Percentiles rank a stretch among this genome's conserved stretches.
Conservation (phyloP, 92 coral and sea anemone species). For the Siderastrea siderea region DNA sequence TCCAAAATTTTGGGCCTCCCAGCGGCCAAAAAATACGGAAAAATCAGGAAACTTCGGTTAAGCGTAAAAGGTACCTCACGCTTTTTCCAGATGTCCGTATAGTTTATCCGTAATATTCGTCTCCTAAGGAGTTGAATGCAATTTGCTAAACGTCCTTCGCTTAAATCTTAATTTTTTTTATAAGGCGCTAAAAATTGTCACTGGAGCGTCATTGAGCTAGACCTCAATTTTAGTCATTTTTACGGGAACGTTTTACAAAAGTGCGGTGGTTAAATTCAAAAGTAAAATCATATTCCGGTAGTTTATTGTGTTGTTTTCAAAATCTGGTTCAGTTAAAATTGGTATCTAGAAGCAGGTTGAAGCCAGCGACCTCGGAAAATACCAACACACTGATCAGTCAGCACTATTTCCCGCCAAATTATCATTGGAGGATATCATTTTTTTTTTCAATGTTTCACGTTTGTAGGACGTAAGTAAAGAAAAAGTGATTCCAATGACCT, state of each 20-base stretch:
- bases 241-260: not conserved
- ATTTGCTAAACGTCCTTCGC: no score
- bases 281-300: not conserved
- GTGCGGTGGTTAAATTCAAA: slow-evolving; percentile 19
- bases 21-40: no score
- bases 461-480: not conserved
- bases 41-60: no score
- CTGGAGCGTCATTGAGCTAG: not conserved
- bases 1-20: no score
- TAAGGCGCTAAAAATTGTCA: not conserved
- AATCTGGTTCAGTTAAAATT: slow-evolving; percentile 12
- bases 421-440: not conserved
- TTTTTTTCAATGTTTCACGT: not conserved
- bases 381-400: not conserved
- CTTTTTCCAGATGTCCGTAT: no score
- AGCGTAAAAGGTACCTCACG: no score
- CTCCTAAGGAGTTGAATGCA: no score
- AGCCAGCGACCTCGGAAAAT: not conserved
- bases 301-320: not conserved
- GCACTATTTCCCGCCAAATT: slow-evolving; percentile 25
- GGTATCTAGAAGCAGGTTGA: slow-evolving; percentile 13
- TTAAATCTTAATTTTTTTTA: not conserved
- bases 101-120: no score
- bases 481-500: not conserved
- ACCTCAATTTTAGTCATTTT: not conserved